These are phyloP conservation scores for Recurvirostra avosetta DNA, from an alignment of 2,113 vertebrate genomes.

Conservation along the genomic window DNA sequence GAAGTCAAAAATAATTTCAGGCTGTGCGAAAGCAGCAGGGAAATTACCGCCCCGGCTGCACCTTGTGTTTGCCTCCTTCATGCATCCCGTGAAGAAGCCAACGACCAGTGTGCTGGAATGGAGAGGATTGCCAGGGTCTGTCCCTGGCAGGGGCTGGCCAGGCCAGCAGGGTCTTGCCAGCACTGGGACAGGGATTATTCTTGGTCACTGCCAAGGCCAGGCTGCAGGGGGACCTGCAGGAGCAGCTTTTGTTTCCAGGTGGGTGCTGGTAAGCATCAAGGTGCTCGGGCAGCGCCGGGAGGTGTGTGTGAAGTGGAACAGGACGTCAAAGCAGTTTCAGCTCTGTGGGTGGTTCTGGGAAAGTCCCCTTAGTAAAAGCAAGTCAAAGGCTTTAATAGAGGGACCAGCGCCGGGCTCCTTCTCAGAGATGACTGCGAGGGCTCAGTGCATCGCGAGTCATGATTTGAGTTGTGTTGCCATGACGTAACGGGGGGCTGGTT, in stretches of 20 bases:
- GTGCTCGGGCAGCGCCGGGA: background rate
- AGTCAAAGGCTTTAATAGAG: constrained; percentile 9
- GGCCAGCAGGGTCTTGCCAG: accelerated
- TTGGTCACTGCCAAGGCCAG: accelerated
- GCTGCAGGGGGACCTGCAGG: background rate
- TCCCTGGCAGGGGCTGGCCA: background rate
- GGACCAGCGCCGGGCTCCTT: background rate
- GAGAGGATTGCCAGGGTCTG: background rate
- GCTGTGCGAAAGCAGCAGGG: background rate
- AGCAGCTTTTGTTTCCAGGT: background rate
- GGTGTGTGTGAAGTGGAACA: constrained; percentile 15
- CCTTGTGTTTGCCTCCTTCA: background rate
- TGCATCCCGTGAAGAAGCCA: accelerated
- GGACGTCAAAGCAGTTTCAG: background rate
- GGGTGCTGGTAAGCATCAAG: background rate
- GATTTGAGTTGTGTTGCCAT: constrained; percentile 44
- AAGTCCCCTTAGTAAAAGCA: constrained; percentile 55
- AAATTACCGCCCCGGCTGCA: background rate
- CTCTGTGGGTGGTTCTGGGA: constrained; percentile 26
- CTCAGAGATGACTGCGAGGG: background rate
- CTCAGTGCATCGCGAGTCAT: background rate
- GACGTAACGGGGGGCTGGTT: background rate
- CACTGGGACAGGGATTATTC: background rate
- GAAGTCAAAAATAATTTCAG: background rate
- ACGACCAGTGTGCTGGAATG: accelerated